Conservation (phyloP, 2,113 vertebrate genomes). For the Nothoprocta pentlandii region DNA sequence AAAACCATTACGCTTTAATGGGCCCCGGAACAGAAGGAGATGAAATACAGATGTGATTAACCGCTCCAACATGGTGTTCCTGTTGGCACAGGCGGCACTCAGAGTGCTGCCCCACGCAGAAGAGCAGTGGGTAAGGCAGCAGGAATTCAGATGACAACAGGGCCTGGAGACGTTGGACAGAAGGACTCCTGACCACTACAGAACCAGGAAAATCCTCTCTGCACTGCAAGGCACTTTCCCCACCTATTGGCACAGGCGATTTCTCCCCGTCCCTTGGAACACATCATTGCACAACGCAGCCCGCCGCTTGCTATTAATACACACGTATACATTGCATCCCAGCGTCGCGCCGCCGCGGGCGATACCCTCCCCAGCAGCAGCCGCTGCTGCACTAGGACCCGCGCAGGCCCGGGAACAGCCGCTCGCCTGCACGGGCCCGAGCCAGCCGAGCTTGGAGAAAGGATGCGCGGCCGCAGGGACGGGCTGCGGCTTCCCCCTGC, state of each 20-base stretch:
- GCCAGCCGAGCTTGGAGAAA: rapidly evolving
- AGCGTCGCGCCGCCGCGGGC: rapidly evolving
- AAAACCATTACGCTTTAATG: constrained; percentile 21
- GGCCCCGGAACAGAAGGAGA: neutral
- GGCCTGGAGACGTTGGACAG: neutral
- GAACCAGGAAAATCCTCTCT: neutral
- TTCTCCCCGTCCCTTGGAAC: neutral
- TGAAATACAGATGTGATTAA: neutral
- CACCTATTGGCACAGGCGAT: rapidly evolving
- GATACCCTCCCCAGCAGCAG: too few relatives aligned
- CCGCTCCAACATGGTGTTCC: neutral
- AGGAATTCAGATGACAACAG: neutral
- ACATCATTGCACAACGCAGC: neutral
- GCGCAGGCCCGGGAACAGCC: neutral
- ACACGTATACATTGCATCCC: rapidly evolving
- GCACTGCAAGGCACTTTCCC: neutral
- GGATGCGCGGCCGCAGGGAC: neutral
- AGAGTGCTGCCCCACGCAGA: rapidly evolving
- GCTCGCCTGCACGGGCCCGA: rapidly evolving
- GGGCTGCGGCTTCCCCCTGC: neutral
- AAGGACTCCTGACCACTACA: neutral
- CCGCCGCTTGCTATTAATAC: neutral
- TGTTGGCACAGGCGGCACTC: neutral
- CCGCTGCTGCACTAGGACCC: too few relatives aligned
- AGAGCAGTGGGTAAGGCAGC: neutral